phyloP scores from a whole-genome alignment of 2,888 invertebrate genomes.

The Encarsia formosa region DNA sequence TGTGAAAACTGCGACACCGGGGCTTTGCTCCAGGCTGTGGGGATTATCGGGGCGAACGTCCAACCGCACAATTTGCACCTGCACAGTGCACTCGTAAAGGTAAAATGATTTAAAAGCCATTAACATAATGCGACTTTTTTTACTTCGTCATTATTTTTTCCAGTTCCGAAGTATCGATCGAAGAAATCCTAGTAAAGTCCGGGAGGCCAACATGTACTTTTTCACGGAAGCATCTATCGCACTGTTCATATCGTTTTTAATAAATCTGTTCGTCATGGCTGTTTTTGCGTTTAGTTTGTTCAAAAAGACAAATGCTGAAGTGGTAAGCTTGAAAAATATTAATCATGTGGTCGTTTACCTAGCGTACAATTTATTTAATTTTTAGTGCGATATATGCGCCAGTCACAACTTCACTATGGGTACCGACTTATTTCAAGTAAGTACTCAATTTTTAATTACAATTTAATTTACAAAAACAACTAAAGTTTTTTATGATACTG shows the following conservation, averaged over 20 bases:
- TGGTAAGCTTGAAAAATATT: slow-evolving; percentile 54
- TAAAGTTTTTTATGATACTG: too few species aligned
- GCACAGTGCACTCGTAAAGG: slow-evolving; percentile 85
- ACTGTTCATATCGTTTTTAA: slow-evolving; percentile 76
- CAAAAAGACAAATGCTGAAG: slow-evolving; percentile 64
- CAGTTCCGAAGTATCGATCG: slow-evolving; percentile 77
- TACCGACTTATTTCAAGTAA: slow-evolving; percentile 50
- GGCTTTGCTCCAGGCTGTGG: slow-evolving; percentile 70
- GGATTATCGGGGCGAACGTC: slow-evolving; percentile 82
- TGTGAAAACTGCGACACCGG: slow-evolving; percentile 66
- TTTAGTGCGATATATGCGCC: slow-evolving; percentile 40
- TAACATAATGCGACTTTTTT: neutral
- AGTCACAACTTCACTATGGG: slow-evolving; percentile 37
- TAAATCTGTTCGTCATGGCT: slow-evolving; percentile 82
- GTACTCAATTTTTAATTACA: slow-evolving; percentile 31
- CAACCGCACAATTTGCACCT: slow-evolving; percentile 91
- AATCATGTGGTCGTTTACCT: neutral
- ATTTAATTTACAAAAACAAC: neutral
- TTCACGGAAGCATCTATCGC: slow-evolving; percentile 77
- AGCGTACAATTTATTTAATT: neutral
- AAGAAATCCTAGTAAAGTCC: slow-evolving; percentile 63
- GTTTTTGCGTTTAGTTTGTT: slow-evolving; percentile 82
- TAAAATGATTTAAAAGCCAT: slow-evolving; percentile 41
- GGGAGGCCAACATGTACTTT: slow-evolving; percentile 81
- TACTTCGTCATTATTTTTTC: slow-evolving; percentile 17